phyloP scores from a whole-genome alignment of 2,888 invertebrate genomes.

The Pristionchus arcanus region DNA sequence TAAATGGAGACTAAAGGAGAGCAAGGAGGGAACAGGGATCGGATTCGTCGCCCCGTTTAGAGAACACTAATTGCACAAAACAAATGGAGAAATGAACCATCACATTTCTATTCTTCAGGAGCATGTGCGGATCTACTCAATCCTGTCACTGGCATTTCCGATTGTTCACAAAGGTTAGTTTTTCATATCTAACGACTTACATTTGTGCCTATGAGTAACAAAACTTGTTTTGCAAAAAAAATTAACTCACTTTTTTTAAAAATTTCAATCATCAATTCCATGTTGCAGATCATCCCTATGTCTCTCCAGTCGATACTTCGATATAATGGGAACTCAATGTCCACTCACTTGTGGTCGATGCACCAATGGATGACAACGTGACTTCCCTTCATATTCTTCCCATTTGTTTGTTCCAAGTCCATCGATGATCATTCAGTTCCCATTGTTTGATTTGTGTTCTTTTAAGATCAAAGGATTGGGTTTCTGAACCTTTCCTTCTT shows the following conservation, averaged over 20 bases:
- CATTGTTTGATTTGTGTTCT: background rate
- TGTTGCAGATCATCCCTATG: constrained; percentile 18
- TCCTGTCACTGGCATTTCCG: constrained; percentile 28
- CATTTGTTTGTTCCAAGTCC: background rate
- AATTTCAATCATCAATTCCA: no score
- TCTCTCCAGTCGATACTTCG: background rate
- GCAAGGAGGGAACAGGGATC: constrained; percentile 6
- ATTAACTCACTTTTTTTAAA: no score
- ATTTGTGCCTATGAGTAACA: no score
- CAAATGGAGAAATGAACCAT: background rate
- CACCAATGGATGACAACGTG: background rate
- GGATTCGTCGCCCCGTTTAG: background rate
- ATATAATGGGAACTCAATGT: constrained; percentile 17
- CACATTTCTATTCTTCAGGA: background rate
- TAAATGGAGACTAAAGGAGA: background rate
- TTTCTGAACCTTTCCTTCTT: background rate
- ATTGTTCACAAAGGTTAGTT: constrained; percentile 16
- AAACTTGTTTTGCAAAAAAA: no score
- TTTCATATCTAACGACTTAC: background rate
- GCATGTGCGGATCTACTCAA: background rate
- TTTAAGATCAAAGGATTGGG: background rate
- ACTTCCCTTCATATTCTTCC: background rate
- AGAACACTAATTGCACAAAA: background rate
- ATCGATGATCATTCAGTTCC: background rate
- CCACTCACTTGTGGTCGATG: constrained; percentile 20